Conservation (phyloP, 2,888 invertebrate species). For the Microchrysa polita region DNA sequence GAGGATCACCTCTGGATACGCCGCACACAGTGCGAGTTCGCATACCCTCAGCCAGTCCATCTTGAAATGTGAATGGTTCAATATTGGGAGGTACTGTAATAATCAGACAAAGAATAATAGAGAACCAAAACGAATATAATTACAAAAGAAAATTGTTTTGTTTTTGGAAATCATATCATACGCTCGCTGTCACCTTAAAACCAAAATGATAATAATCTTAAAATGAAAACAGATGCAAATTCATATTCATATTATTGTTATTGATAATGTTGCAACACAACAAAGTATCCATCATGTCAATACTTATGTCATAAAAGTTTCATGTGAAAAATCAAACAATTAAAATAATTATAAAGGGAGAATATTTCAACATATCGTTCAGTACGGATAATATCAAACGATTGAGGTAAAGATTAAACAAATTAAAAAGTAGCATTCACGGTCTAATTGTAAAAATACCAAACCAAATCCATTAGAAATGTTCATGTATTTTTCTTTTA, state of each 20-base stretch:
- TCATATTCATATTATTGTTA: constrained; percentile 23
- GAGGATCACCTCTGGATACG: constrained; percentile 82
- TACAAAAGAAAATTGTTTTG: constrained; percentile 47
- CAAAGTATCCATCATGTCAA: constrained; percentile 29
- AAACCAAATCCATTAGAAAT: constrained; percentile 38
- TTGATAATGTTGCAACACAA: constrained; percentile 45
- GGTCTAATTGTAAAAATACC: constrained; percentile 45
- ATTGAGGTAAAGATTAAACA: constrained; percentile 36
- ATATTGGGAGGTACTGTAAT: constrained; percentile 84
- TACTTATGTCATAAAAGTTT: constrained; percentile 49
- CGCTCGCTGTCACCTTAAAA: constrained; percentile 21
- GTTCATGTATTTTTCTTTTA: constrained; percentile 19
- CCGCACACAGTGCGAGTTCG: constrained; percentile 83
- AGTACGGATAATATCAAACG: constrained; percentile 28
- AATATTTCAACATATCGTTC: constrained; percentile 19
- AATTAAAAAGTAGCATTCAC: constrained; percentile 50
- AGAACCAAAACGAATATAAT: constrained; percentile 56
- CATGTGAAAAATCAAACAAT: constrained; percentile 51
- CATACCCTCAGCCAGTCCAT: constrained; percentile 83
- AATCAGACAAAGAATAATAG: constrained; percentile 55
- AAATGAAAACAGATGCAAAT: not conserved
- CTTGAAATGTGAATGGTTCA: constrained; percentile 86
- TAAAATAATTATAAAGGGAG: constrained; percentile 41
- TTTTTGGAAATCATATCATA: constrained; percentile 37
- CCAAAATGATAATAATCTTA: not conserved